Evolutionary conservation across 2,888 invertebrate species (phyloP), one percentile per base, ranked within the genome.

Genomic region (Troides helena): DNA sequence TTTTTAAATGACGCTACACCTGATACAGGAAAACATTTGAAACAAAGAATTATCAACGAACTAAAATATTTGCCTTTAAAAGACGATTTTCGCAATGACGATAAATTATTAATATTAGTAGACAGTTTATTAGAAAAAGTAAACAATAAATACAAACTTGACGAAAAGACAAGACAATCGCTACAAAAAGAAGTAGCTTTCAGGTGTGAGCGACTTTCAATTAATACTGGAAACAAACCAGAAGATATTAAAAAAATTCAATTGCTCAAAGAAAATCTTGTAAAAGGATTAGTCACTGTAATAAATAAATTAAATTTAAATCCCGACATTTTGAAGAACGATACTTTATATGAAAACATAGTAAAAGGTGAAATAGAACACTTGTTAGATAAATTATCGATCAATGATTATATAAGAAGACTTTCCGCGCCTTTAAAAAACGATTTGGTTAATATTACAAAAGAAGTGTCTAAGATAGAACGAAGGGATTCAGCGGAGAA

Each of bases 331-430:
- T 85, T 56, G 10, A 50, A 68, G 8, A 53, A 63, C 36, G 58
- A 60, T 1, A 84, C 85, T 73, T 79, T 82, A 67, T 87, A 81
- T 64, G 82, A 87, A 77, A 86, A 88, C 69, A 72, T 81, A 4
- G 77, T 92, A 36, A 87, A 86, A 61, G 81, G 87, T 57, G 89
- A 89, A 71, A 75, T 90, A 18, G 90, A 88, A 73, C 78, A 80
- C 17, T 73, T 92, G 59, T 69, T 91, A 5, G 73, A 77, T 65
- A 72, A 72, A 39, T 74, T 90, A 62, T 87, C 89, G 17, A 53
- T 50, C 43, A 64, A 64, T 53, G 62, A 50, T 46, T 17, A 50
- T 14, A 39, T 53, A 53, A 65, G 30, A 14, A 23, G 61, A 18
- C 56, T 59, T 62, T 57, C 67, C 43, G 18, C 25, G 3, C 30